These are phyloP conservation scores for Parnassius mnemosyne DNA, from an alignment of 2,888 invertebrate species.

Conservation along the genomic window DNA sequence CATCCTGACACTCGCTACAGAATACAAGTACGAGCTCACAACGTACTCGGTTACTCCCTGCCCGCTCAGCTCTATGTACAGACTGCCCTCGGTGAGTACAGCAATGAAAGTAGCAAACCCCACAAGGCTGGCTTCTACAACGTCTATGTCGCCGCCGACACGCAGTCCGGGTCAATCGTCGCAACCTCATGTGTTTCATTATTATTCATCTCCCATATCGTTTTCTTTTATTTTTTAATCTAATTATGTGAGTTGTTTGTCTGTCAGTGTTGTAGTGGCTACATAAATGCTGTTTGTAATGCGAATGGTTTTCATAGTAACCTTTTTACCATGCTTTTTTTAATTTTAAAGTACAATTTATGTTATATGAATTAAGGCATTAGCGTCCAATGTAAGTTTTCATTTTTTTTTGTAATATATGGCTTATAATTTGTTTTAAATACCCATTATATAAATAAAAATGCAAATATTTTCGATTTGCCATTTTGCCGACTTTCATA, in stretches of 20 bases:
- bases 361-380: constrained; percentile 20
- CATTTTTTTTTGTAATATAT: constrained; percentile 29
- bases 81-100: constrained; percentile 93
- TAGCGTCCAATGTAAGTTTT: constrained; percentile 26
- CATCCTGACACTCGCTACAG: constrained; percentile 90
- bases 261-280: constrained; percentile 43
- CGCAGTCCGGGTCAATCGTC: constrained; percentile 53
- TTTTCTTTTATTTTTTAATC: constrained; percentile 61
- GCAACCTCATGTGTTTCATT: constrained; percentile 53
- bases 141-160: constrained; percentile 68
- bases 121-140: constrained; percentile 75
- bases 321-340: constrained; percentile 22
- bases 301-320: constrained; percentile 39
- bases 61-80: constrained; percentile 89
- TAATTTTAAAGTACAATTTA: constrained; percentile 31
- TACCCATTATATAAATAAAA: constrained; percentile 19
- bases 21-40: constrained; percentile 91
- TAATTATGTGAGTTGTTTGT: constrained; percentile 36
- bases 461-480: constrained; percentile 21
- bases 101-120: constrained; percentile 70
- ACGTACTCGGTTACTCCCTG: constrained; percentile 90
- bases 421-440: constrained; percentile 15
- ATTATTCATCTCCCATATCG: constrained; percentile 51
- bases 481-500: constrained; percentile 9
- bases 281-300: constrained; percentile 42